Base-by-base conservation (phyloP, 1,140 invertebrate species). In the Meteorus sp. region DNA sequence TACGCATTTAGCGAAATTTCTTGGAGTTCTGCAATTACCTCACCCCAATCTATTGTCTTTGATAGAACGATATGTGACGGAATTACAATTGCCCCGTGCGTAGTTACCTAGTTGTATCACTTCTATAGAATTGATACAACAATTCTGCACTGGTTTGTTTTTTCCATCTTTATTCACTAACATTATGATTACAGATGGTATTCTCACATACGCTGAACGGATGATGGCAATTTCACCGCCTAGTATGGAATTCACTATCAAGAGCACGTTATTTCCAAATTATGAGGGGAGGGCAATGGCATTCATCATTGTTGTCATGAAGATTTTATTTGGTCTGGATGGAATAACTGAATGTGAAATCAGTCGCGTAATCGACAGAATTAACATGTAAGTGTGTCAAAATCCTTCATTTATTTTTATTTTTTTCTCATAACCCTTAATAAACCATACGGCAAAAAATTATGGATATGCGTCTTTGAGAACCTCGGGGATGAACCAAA, bases 261-360 rank as follows among this genome's bases (percentile, higher is more conserved):
- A 61, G 61, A 66, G 43, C 4, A 1, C 59, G 0, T 47, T 15
- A 0, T 59, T 83, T 29, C 85, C 85, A 1, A 84, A 82, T 59
- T 87, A 83, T 63, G 88, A 89, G 76, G 84, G 77, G 1, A 77
- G 85, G 53, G 82, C 82, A 1, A 83, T 88, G 73, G 79, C 83
- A 50, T 82, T 84, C 57, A 85, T 89, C 45, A 68, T 88, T n/a
- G 81, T 87, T 35, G 68, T 79, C 1, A 56, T 89, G 27, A 88
- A 89, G 77, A 66, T 85, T 2, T 63, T 88, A 2, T 85, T 86
- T 65, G 82, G 82, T 2, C 65, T 89, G 1, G 87, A 89, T 73
- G 87, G 81, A 39, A 64, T 79, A 7, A 86, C 85, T 1, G 88
- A 89, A 71, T 73, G 77, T 31, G 64, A 79, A 56, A 82, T 86